Evolutionary conservation across 2,113 vertebrate genomes (phyloP).

Genomic region (Tenrec ecaudatus): DNA sequence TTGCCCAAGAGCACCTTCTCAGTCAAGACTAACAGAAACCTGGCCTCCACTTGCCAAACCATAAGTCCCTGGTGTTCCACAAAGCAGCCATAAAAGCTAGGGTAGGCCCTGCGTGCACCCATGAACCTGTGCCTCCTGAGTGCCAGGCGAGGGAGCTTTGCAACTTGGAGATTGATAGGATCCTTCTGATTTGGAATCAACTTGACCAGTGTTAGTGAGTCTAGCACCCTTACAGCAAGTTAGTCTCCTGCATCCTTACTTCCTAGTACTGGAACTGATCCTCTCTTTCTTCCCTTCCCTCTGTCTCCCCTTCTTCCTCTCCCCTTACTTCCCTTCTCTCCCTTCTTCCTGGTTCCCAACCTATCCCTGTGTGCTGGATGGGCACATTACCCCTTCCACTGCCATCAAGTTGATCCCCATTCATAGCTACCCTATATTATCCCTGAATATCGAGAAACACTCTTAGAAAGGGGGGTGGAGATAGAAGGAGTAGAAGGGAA

Average conservation of each 20-base stretch:
- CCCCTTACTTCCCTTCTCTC: neutral
- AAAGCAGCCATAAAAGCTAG: neutral
- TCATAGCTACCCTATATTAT: too few relatives aligned
- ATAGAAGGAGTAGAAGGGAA: neutral
- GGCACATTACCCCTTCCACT: too few relatives aligned
- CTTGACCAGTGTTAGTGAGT: too few relatives aligned
- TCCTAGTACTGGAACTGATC: neutral
- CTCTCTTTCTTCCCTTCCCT: neutral
- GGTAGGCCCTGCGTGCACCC: neutral
- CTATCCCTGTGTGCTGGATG: neutral
- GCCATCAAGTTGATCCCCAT: too few relatives aligned
- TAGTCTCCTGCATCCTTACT: neutral
- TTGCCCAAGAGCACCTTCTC: neutral
- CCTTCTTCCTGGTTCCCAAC: neutral
- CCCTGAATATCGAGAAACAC: too few relatives aligned
- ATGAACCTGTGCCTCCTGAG: neutral
- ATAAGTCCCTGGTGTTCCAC: too few relatives aligned
- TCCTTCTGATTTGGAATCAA: too few relatives aligned
- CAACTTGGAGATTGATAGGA: neutral
- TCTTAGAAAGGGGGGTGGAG: neutral
- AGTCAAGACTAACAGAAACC: neutral
- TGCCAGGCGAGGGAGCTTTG: neutral
- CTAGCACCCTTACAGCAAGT: neutral
- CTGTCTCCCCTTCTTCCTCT: too few relatives aligned
- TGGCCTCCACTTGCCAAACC: neutral